phyloP scores from a whole-genome alignment of 2,113 vertebrate genomes.

The Beaufortia kweichowensis region DNA sequence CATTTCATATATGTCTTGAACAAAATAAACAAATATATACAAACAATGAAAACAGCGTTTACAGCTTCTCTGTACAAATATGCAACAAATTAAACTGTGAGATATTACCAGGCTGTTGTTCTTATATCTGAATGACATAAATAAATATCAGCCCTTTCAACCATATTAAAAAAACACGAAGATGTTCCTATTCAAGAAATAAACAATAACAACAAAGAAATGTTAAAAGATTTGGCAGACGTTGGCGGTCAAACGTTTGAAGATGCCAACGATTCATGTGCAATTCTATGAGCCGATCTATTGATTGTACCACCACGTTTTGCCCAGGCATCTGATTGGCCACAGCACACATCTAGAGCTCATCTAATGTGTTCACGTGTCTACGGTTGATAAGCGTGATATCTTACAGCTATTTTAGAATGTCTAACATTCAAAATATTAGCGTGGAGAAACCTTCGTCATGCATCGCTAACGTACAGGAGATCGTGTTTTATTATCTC shows the following conservation, averaged over 20 bases:
- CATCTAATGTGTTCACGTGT: conserved; percentile 31
- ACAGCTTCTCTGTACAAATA: conserved; percentile 62
- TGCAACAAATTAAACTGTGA: conserved; percentile 59
- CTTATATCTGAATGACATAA: conserved; percentile 64
- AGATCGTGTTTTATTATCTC: background rate
- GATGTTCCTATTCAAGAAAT: conserved; percentile 2
- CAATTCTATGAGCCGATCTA: conserved; percentile 65
- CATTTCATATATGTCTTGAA: conserved; percentile 51
- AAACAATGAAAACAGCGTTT: conserved; percentile 43
- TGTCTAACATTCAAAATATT: conserved; percentile 34
- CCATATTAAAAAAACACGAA: conserved; percentile 61
- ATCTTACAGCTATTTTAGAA: conserved; percentile 34
- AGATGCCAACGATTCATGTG: conserved; percentile 67
- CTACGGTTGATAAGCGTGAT: conserved; percentile 29
- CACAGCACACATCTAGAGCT: conserved; percentile 58
- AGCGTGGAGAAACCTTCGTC: background rate
- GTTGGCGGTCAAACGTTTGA: conserved; percentile 60
- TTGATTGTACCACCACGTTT: conserved; percentile 70
- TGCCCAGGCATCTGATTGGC: conserved; percentile 54
- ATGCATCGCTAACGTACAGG: conserved; percentile 2
- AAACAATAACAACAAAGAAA: background rate
- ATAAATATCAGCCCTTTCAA: conserved; percentile 68
- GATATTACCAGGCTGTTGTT: conserved; percentile 51
- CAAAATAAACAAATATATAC: conserved; percentile 50
- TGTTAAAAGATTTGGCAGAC: conserved; percentile 66